Conservation (phyloP, 1,140 invertebrate genomes). For the Belonocnema kinseyi region DNA sequence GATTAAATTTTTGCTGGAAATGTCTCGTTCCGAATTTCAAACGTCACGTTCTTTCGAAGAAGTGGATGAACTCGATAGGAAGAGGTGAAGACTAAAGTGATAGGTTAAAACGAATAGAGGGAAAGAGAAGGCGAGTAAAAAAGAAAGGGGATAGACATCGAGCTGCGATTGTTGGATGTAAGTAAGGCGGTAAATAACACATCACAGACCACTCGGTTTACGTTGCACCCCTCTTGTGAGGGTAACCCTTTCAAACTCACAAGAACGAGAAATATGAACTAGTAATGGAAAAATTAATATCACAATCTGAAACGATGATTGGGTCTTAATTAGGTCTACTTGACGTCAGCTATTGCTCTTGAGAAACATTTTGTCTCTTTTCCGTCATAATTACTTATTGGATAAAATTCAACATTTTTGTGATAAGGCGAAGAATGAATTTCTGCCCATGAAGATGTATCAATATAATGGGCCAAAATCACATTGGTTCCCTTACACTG, state of each 20-base stretch:
- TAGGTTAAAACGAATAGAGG: slow-evolving; percentile 48
- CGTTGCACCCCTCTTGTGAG: slow-evolving; percentile 52
- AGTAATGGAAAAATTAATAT: slow-evolving; percentile 39
- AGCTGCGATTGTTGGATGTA: slow-evolving; percentile 62
- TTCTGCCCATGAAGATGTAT: too few relatives aligned
- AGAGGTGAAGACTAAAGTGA: slow-evolving; percentile 51
- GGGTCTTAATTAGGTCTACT: too few relatives aligned
- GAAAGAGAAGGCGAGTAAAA: slow-evolving; percentile 41
- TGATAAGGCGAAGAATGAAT: too few relatives aligned
- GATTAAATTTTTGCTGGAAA: too few relatives aligned
- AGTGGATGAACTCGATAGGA: slow-evolving; percentile 54
- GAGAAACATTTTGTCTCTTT: too few relatives aligned
- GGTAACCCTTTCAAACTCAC: slow-evolving; percentile 45
- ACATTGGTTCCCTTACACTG: too few relatives aligned
- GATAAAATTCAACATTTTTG: too few relatives aligned
- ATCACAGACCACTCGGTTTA: slow-evolving; percentile 67
- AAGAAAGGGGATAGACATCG: slow-evolving; percentile 54
- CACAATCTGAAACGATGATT: neutral
- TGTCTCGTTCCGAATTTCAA: slow-evolving; percentile 20
- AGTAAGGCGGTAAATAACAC: slow-evolving; percentile 68
- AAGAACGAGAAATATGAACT: slow-evolving; percentile 39
- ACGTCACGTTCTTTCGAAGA: slow-evolving; percentile 49
- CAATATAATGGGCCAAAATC: too few relatives aligned
- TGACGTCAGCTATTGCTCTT: too few relatives aligned
- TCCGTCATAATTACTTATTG: too few relatives aligned